These are phyloP conservation scores for Pteropus alecto DNA, from an alignment of 2,113 vertebrate genomes.

Conservation along the genomic window DNA sequence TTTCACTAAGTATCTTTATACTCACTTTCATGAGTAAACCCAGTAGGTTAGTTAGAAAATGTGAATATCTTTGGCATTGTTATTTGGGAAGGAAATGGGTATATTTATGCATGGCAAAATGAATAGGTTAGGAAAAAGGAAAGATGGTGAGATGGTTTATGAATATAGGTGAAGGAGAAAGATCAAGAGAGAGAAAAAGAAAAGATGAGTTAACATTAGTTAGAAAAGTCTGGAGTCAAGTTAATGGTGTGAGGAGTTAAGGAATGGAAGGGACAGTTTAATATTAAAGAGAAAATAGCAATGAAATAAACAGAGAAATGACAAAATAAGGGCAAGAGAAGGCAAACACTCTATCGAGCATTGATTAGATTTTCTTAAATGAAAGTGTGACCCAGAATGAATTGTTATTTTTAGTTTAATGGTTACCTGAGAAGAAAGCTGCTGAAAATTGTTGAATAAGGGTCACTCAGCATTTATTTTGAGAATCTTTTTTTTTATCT, in stretches of 20 bases:
- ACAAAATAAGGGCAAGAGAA: conserved; percentile 48
- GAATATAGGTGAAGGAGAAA: not conserved
- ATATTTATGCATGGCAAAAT: not conserved
- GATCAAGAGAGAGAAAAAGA: not conserved
- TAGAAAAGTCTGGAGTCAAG: not conserved
- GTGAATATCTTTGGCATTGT: not conserved
- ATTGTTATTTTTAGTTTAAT: conserved; percentile 54
- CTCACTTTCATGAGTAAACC: not conserved
- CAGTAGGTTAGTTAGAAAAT: not conserved
- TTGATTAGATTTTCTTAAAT: conserved; percentile 49
- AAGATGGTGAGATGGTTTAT: not conserved
- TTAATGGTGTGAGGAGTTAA: not conserved
- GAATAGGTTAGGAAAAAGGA: not conserved
- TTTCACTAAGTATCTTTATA: not conserved
- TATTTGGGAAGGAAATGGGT: not conserved
- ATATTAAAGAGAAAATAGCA: conserved; percentile 9
- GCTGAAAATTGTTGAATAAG: conserved; percentile 33
- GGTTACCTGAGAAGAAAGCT: conserved; percentile 25
- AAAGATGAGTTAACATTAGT: not conserved
- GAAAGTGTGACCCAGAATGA: conserved; percentile 61
- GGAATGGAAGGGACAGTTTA: not conserved
- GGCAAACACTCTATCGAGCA: not conserved
- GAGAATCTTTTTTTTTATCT: not conserved
- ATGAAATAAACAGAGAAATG: conserved; percentile 25
- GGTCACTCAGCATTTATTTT: conserved; percentile 45